These are phyloP conservation scores for Drosophila cardini DNA, from an alignment of 1,140 invertebrate species.

Conservation along the genomic window DNA sequence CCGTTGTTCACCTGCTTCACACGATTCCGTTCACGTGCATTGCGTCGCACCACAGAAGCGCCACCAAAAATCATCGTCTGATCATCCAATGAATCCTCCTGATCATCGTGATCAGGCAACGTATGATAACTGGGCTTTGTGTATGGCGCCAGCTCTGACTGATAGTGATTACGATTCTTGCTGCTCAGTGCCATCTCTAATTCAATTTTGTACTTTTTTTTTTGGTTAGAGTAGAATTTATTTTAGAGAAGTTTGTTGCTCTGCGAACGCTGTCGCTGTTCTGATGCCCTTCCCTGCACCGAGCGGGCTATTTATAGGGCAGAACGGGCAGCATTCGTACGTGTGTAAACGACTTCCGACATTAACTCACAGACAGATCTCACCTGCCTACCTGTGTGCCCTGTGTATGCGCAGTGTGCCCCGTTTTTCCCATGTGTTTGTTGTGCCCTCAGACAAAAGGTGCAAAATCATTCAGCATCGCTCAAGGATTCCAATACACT, in stretches of 20 bases:
- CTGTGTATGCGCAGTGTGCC: too few species aligned
- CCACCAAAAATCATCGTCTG: slow-evolving; percentile 48
- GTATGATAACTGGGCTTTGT: slow-evolving; percentile 31
- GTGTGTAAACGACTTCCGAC: slow-evolving; percentile 24
- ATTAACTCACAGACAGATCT: slow-evolving; percentile 8
- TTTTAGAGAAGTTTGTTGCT: slow-evolving; percentile 18
- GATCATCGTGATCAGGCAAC: not conserved
- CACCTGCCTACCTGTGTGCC: slow-evolving; percentile 36
- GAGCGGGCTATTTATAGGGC: slow-evolving; percentile 75
- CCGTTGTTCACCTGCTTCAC: slow-evolving; percentile 98
- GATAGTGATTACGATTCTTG: slow-evolving; percentile 37
- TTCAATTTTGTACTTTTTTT: not conserved
- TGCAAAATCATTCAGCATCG: slow-evolving; percentile 43
- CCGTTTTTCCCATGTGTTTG: too few species aligned
- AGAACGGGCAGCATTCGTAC: slow-evolving; percentile 10
- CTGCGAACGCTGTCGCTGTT: slow-evolving; percentile 66
- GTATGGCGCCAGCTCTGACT: slow-evolving; percentile 35
- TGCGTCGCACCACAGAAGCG: slow-evolving; percentile 93
- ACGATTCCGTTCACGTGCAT: slow-evolving; percentile 96
- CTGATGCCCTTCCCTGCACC: slow-evolving; percentile 83
- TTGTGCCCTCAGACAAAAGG: slow-evolving; percentile 40
- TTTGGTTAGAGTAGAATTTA: not conserved
- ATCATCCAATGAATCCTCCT: slow-evolving; percentile 22
- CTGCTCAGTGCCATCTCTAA: slow-evolving; percentile 61
- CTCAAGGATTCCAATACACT: slow-evolving; percentile 44